A percentile compares a stretch with the other conserved stretches of the same genome.
Evolutionary conservation across 2,888 invertebrate genomes (phyloP).

Genomic region (Chirona hameri): DNA sequence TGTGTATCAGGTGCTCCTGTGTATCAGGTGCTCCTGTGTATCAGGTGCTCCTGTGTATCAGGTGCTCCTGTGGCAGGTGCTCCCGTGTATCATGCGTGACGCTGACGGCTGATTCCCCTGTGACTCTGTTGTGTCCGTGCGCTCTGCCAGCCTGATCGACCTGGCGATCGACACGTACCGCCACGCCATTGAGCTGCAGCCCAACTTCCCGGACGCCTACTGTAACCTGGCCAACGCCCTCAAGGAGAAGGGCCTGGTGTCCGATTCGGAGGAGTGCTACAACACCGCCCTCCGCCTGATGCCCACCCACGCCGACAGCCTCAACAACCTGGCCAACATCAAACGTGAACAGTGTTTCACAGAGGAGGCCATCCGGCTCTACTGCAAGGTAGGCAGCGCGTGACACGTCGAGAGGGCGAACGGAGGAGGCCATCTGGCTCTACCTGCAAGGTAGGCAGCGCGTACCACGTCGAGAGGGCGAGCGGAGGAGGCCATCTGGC

Average conservation of each 20-base stretch:
- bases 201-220: conserved; percentile 98
- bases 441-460: too few species aligned
- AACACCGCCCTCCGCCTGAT: conserved; percentile 89
- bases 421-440: too few species aligned
- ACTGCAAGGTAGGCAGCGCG: conserved; percentile 51
- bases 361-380: conserved; percentile 91
- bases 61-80: too few species aligned
- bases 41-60: too few species aligned
- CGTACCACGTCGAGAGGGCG: too few species aligned
- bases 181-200: conserved; percentile 94
- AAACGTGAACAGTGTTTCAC: conserved; percentile 97
- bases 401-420: too few species aligned
- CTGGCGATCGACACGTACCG: conserved; percentile 97
- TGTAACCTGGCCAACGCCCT: conserved; percentile 98
- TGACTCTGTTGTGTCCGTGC: background rate
- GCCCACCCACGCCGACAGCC: conserved; percentile 95
- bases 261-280: conserved; percentile 95
- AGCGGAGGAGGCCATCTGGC: too few species aligned
- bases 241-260: conserved; percentile 91
- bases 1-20: too few species aligned
- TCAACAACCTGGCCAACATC: conserved; percentile 97
- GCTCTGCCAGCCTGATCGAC: conserved; percentile 72
- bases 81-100: too few species aligned
- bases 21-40: too few species aligned
- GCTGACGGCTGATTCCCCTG: too few species aligned